Evolutionary conservation across 2,888 invertebrate genomes (phyloP), one percentile per base, ranked within the genome.

Genomic region (Standfussiana lucernea): DNA sequence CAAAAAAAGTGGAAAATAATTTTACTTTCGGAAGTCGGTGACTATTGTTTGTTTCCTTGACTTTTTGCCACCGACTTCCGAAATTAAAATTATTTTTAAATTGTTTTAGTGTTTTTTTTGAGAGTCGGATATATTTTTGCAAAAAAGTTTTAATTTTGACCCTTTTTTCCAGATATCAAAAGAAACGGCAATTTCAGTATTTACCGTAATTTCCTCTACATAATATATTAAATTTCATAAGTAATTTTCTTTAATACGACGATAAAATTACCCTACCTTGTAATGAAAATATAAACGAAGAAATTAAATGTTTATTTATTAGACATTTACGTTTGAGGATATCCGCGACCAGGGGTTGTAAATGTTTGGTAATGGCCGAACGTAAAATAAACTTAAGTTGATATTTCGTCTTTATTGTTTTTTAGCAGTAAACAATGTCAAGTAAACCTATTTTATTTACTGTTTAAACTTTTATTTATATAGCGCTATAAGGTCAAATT

Each of bases 221-320:
- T 7, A 56, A 5, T 7, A 56, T 5, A 67, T 67, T 53, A 18
- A 68, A 53, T 67, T 50, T 66, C 7, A 10, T 32, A 72, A 47
- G 18, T 37, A 75, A 66, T 37, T 45, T 74, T 37, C 47, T 61
- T 50, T 21, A 77, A 62, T 2, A 45, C 35, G 37, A 70, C 77
- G 11, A 78, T 77, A 68, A 68, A 75, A 35, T 35, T 42, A 64
- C 68, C 47, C 28, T 32, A 45, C 40, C 66, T 4, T 32, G 75
- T 70, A 77, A 66, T 21, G 10, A 70, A 53, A 82, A 53, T 37
- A 61, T 50, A 80, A 79, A 79, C 32, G 13, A 59, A 71, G 45
- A 69, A 81, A 78, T 68, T 70, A 69, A 84, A 84, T 42, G 66
- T 85, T 72, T 82, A 85, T 83, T 83, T 84, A 85, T 82, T 71